Base-by-base conservation (phyloP, 2,113 vertebrate species). In the Megaleporinus macrocephalus region DNA sequence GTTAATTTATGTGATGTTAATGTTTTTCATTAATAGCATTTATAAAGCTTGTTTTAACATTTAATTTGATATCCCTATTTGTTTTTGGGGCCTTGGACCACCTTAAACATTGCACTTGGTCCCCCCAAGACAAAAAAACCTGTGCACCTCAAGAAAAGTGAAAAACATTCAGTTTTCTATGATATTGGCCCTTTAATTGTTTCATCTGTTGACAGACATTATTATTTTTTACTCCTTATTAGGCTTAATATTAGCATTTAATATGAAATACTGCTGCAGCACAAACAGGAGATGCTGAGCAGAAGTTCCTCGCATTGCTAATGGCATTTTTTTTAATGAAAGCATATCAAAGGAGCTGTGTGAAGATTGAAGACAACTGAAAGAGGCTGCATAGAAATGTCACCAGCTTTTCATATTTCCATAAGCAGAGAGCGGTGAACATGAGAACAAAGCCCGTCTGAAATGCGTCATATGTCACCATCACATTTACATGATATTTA, bases 401-500 rank as follows among this genome's bases (percentile, higher is more conserved):
- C 36, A 62, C 14, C n/a, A 26, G 57, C 57, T 69, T 69, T 69
- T 33, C 12, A 20, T 69, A 15, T 66, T 66, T 27, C 61, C 63
- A 36, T 22, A 69, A 69, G 33, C 65, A 36, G 65, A 69, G 20
- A 30, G 5, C 44, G 66, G 65, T 80, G 7, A 86, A 80, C 53
- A 75, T 61, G 51, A 73, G 41, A 81, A 85, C 79, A 84, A 86
- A 76, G 59, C 61, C 53, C 53, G 61, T 57, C 71, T 68, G n/a
- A 29, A 27, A 69, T 11, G 80, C 29, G 49, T 47, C 65, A 68
- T 41, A 62, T 12, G 68, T 33, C 6, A 61, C 22, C 29, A 49
- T 79, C 47, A 80, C 15, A 53, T 79, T 76, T 69, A 74, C 83
- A 68, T 77, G 27, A 76, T 57, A 76, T 88, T 78, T 70, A n/a